Conservation (phyloP, 1,140 invertebrate genomes). For the Wiebesia pumilae region DNA sequence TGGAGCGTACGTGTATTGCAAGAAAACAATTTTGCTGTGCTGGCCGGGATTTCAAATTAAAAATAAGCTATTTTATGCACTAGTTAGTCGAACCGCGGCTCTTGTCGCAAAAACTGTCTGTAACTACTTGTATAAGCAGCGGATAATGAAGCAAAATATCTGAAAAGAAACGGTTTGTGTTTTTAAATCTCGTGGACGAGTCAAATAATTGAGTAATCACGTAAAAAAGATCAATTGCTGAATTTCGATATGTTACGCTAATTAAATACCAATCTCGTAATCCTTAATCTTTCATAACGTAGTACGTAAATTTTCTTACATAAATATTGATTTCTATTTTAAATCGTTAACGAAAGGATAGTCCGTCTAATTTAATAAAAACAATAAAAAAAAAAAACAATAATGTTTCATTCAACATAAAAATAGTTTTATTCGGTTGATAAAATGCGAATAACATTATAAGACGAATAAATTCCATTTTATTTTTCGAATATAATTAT, state of each 20-base stretch:
- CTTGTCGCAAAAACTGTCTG: neutral
- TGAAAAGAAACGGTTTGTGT: neutral
- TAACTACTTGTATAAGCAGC: constrained; percentile 1
- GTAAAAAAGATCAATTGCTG: no score
- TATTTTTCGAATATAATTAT: neutral
- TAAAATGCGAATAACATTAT: neutral
- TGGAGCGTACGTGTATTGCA: neutral
- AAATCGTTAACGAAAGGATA: neutral
- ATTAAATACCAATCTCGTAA: neutral
- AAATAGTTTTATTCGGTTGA: neutral
- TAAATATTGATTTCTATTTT: neutral
- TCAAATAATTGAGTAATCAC: no score
- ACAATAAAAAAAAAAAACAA: neutral
- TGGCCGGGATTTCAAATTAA: neutral
- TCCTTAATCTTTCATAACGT: no score
- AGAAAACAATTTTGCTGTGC: neutral
- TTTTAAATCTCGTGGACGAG: neutral
- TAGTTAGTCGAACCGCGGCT: neutral
- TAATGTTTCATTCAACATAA: neutral
- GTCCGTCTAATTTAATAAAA: neutral
- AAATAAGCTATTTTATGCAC: neutral
- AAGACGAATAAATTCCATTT: neutral
- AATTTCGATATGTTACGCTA: neutral
- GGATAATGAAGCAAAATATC: neutral
- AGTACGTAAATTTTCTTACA: no score